A percentile compares a stretch with the other conserved stretches of the same genome.
Evolutionary conservation across 2,113 vertebrate species (phyloP).

Genomic region (Apteryx mantelli): DNA sequence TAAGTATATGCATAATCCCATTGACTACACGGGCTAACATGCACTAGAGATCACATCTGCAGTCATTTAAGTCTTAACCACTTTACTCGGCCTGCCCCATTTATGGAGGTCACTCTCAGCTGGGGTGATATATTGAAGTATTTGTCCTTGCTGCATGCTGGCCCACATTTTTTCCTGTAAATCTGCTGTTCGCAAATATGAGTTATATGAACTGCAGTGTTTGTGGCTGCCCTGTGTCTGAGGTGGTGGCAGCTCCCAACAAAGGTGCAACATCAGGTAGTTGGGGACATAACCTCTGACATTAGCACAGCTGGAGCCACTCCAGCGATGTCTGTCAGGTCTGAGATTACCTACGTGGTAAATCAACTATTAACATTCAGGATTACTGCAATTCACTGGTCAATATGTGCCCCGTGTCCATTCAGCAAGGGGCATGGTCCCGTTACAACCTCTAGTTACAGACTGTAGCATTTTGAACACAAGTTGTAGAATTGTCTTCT

Average conservation of each 20-base stretch:
- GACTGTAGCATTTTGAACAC: background rate
- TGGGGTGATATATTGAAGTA: background rate
- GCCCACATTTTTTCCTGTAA: background rate
- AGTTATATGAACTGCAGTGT: fast-evolving
- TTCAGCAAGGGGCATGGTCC: background rate
- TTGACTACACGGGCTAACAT: background rate
- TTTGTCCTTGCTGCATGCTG: fast-evolving
- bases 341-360: background rate
- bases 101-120: background rate
- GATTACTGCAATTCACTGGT: background rate
- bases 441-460: background rate
- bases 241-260: background rate
- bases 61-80: background rate
- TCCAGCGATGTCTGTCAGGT: background rate
- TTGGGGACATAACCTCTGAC: background rate
- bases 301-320: background rate
- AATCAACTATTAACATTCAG: background rate
- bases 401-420: too few relatives aligned
- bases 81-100: background rate
- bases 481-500: background rate
- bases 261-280: background rate
- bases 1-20: background rate
- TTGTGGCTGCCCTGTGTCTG: background rate
- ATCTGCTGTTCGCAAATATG: background rate
- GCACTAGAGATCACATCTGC: background rate